Conservation (phyloP, 1,140 invertebrate species). For the Lepidurus apus region DNA sequence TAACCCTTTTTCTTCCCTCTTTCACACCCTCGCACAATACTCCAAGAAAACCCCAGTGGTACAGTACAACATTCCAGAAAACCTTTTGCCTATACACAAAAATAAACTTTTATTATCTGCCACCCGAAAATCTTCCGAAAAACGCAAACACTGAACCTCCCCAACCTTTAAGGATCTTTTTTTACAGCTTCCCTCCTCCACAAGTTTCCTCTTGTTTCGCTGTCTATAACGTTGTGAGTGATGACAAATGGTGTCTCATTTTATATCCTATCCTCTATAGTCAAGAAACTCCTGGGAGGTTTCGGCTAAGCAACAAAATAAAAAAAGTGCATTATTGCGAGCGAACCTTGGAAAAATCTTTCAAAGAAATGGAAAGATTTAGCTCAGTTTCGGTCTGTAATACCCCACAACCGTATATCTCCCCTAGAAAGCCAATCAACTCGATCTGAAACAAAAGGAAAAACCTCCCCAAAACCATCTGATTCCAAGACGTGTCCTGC, state of each 20-base stretch:
- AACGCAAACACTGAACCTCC: background rate
- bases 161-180: background rate
- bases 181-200: background rate
- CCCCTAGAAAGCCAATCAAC: background rate
- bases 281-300: background rate
- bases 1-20: background rate
- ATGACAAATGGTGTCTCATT: conserved; percentile 16
- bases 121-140: background rate
- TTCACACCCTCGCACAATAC: conserved; percentile 3
- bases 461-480: background rate
- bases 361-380: background rate
- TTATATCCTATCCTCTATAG: background rate
- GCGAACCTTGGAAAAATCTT: background rate
- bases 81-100: background rate
- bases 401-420: background rate
- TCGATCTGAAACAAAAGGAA: background rate
- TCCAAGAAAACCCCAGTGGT: background rate
- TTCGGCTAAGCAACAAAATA: background rate
- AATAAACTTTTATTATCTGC: conserved; percentile 11
- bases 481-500: conserved; percentile 1
- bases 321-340: background rate
- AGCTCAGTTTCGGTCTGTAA: too few species aligned
- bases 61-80: background rate
- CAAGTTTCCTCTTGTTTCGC: background rate
- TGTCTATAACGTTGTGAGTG: conserved; percentile 11